These are phyloP conservation scores for Musca vetustissima DNA, from an alignment of 1,140 invertebrate species.

Conservation along the genomic window DNA sequence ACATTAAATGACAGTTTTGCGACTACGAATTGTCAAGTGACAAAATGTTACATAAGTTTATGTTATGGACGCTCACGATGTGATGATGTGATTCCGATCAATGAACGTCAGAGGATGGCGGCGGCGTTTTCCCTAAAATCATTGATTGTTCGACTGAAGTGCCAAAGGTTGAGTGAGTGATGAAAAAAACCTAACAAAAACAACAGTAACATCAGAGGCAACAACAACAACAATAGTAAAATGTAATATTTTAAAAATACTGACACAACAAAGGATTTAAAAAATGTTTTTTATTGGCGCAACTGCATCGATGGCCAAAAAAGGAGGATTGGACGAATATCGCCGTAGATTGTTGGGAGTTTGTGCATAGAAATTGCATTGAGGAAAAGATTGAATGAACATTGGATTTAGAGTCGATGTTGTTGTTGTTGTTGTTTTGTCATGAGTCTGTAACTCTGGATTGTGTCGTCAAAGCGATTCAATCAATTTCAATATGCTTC, in stretches of 20 bases:
- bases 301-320: background rate
- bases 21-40: conserved; percentile 28
- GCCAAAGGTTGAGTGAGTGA: conserved; percentile 18
- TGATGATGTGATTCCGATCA: background rate
- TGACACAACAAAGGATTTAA: conserved; percentile 22
- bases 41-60: conserved; percentile 26
- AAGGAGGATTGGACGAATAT: background rate
- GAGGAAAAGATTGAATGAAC: background rate
- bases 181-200: conserved; percentile 17
- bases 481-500: conserved; percentile 32
- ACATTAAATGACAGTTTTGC: conserved; percentile 20
- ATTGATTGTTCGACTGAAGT: conserved; percentile 11
- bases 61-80: conserved; percentile 11
- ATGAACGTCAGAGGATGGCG: background rate
- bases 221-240: conserved; percentile 18
- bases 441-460: background rate
- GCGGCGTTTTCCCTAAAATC: conserved; percentile 17
- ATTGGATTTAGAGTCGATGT: too few species aligned
- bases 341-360: background rate
- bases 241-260: conserved; percentile 22
- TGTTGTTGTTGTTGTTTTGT: too few species aligned
- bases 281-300: background rate
- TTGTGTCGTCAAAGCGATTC: conserved; percentile 25
- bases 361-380: background rate
- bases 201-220: too few species aligned